Percentiles rank a stretch among this genome's conserved stretches.
Evolutionary conservation across 2,797 vertebrate genomes (phyloP).

Genomic region (Thripadectes ignobilis): DNA sequence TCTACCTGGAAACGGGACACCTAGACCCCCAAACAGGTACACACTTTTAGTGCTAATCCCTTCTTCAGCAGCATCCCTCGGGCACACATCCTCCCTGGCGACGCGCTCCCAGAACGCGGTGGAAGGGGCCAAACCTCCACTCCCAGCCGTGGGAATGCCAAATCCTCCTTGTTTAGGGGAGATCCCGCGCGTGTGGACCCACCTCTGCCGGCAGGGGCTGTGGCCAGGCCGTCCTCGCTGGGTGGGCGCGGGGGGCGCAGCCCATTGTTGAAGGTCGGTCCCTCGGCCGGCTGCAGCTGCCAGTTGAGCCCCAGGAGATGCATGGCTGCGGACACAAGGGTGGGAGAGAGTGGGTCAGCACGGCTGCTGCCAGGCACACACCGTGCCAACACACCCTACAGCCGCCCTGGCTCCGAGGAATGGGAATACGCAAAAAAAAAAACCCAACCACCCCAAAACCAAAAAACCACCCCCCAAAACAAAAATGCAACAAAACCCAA

Average conservation of each 20-base stretch:
- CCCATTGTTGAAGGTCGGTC: slow-evolving; percentile 92
- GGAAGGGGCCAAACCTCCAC: neutral
- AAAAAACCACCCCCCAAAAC: too few relatives aligned
- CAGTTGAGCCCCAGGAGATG: slow-evolving; percentile 95
- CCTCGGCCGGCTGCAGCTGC: slow-evolving; percentile 93
- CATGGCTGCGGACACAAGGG: slow-evolving; percentile 81
- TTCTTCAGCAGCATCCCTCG: neutral
- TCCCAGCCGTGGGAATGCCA: neutral
- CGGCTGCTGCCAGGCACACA: neutral
- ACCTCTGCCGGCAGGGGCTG: slow-evolving; percentile 97
- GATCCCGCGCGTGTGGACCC: neutral
- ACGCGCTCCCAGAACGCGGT: neutral
- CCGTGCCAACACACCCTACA: neutral
- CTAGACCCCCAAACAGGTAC: accelerated
- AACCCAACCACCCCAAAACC: too few relatives aligned
- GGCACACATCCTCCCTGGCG: neutral
- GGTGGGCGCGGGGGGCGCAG: slow-evolving; percentile 85
- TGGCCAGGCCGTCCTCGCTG: slow-evolving; percentile 87
- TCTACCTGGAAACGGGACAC: neutral
- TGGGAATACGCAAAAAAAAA: neutral
- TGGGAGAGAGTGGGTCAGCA: neutral
- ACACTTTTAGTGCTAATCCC: accelerated
- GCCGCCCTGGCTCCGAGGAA: neutral
- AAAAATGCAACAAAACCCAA: too few relatives aligned
- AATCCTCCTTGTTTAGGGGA: too few relatives aligned